Evolutionary conservation across 1,140 invertebrate species (phyloP), one percentile per base, ranked within the genome.

Genomic region (Drosophila chauvacae): DNA sequence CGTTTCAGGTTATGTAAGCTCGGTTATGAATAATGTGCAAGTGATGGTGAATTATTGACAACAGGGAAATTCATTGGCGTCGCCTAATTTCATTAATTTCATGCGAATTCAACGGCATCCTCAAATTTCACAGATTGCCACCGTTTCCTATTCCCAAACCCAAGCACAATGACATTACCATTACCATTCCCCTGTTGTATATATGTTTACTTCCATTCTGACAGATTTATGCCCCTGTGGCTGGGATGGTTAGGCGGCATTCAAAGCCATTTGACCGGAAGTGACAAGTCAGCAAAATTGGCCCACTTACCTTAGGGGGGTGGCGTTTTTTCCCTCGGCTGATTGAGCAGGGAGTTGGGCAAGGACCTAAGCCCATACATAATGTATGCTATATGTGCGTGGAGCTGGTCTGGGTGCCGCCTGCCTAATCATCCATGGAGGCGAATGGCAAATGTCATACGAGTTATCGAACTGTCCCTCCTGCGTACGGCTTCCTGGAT

Each of bases 201-300:
- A 13, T 16, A 26, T 14, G 13, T 26, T 23, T 11, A 26, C 26
- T 41, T 33, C 0, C 23, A 18, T 35, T 18, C 33, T 23, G 47
- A 11, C 45, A 64, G 74, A 78, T 84, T 88, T 88, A 65, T 81
- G 81, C 69, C 66, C 71, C 53, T 42, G 45, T 61, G 60, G 37
- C 47, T 23, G 23, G 48, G 23, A 77, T 83, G 70, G 48, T 69
- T 82, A 65, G 53, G 16, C 30, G 57, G 33, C 66, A 86, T 77
- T 84, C 84, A 70, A 53, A 76, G 63, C 60, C 85, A 90, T 76
- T 90, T 90, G 81, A 90, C 85, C 85, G 86, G 85, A 90, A 90
- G 81, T 90, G 85, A 90, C 81, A 84, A 90, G 77, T 90, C 85
- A 90, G 85, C 85, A 90, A 68, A 90, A 84, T 65, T 85, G 78